Base-by-base conservation (phyloP, 2,888 invertebrate genomes). In the Caenorhabditis doughertyi region DNA sequence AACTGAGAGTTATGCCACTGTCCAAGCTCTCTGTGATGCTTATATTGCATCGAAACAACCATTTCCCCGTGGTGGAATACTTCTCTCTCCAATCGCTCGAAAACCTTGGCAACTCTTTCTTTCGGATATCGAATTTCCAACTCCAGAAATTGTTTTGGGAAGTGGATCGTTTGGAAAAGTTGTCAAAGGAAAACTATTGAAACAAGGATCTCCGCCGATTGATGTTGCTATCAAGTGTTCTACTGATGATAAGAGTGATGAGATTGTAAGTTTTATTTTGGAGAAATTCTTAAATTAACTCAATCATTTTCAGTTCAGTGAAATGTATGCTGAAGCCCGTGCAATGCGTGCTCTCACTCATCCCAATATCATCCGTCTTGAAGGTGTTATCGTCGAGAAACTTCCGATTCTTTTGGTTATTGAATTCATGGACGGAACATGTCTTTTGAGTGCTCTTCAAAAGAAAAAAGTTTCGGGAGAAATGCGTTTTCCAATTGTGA, bases 331-430 rank as follows among this genome's bases (percentile, higher is more conserved):
- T 9, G 81, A 81, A 32, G 74, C 81, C 0, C 32, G 81, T 23
- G 47, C 49, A 0, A 81, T 81, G 81, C 68, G 81, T 2, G 42
- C 35, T 8, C 49, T 81, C 42, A 18, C 25, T 3, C 74, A 81
- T 49, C 44, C 42, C 0, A 74, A 81, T 32, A 64, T 81, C 49
- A 81, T 81, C 35, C 25, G 44, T 3, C 35, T 74, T 2, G 47
- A 74, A 11, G 81, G 81, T 16, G 81, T 81, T 9, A 65, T 81
- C 42, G 39, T 74, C 29, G 74, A 81, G 44, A 74, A 68, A 13
- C 32, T 51, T 8, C 81, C 81, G 2, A 39, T 81, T 16, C 25
- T 68, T 25, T 39, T 81, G 16, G 81, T 70, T 25, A 74, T 81
- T 29, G 81, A 81, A 21, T 62, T 44, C 27, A 27, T 74, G 9